Evolutionary conservation across 2,888 invertebrate genomes (phyloP).

Genomic region (Cosmia pyralina): DNA sequence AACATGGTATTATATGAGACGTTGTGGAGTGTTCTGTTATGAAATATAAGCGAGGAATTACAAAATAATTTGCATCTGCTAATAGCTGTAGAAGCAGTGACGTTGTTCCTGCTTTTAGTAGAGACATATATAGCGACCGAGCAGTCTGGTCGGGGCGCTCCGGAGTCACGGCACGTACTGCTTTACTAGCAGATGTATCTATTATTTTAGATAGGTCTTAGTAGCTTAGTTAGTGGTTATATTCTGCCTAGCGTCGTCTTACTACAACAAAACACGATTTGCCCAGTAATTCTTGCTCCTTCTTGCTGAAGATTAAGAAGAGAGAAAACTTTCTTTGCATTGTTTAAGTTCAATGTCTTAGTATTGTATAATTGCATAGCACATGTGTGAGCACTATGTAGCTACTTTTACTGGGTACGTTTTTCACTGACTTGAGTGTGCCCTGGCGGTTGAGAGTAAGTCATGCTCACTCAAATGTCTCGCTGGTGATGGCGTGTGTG

Average conservation of each 20-base stretch:
- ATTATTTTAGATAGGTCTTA: slow-evolving; percentile 73
- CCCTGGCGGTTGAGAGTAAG: too few relatives aligned
- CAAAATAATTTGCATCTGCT: slow-evolving; percentile 68
- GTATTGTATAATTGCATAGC: too few relatives aligned
- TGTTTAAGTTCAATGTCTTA: too few relatives aligned
- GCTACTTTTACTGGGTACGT: too few relatives aligned
- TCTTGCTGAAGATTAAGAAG: too few relatives aligned
- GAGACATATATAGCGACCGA: slow-evolving; percentile 42
- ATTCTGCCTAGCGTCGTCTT: background rate
- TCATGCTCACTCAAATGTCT: too few relatives aligned
- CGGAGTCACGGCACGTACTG: slow-evolving; percentile 74
- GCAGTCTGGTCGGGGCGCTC: slow-evolving; percentile 39
- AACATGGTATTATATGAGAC: slow-evolving; percentile 25
- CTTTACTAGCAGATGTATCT: slow-evolving; percentile 70
- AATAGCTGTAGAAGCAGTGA: slow-evolving; percentile 58
- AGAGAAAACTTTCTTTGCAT: too few relatives aligned
- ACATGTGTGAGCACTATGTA: too few relatives aligned
- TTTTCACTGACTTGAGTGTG: too few relatives aligned
- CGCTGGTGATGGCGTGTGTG: too few relatives aligned
- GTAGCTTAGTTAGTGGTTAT: slow-evolving; percentile 2
- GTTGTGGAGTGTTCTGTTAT: slow-evolving; percentile 38
- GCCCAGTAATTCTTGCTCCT: background rate
- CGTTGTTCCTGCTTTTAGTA: slow-evolving; percentile 57
- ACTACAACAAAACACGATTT: background rate
- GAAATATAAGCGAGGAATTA: slow-evolving; percentile 59